phyloP scores from a whole-genome alignment of 2,797 vertebrate genomes.

The Coregonus ussuriensis region DNA sequence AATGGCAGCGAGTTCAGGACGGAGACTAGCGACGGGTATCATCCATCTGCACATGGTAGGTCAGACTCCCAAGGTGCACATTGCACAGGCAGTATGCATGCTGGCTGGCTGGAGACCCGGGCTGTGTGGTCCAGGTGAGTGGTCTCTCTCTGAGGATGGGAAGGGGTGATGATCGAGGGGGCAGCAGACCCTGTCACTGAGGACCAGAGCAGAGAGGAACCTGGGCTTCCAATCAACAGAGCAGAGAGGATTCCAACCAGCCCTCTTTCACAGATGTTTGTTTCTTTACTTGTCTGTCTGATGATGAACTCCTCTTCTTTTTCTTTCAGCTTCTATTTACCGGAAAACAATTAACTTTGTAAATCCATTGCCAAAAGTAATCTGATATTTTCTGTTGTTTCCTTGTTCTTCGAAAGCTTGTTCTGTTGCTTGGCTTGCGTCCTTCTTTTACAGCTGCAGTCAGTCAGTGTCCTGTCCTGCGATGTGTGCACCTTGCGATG shows the following conservation, averaged over 20 bases:
- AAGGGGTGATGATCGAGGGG: conserved; percentile 16
- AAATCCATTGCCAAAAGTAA: conserved; percentile 60
- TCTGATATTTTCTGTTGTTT: conserved; percentile 44
- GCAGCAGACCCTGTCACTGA: conserved; percentile 45
- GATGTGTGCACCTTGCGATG: conserved; percentile 68
- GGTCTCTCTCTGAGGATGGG: conserved; percentile 34
- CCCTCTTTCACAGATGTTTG: conserved; percentile 42
- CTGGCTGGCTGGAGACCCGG: conserved; percentile 66
- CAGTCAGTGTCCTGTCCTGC: conserved; percentile 24
- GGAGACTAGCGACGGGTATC: conserved; percentile 66
- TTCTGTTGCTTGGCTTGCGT: conserved; percentile 52
- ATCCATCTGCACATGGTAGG: conserved; percentile 87
- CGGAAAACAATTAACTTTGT: conserved; percentile 28
- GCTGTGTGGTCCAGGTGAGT: conserved; percentile 52
- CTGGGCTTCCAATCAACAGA: conserved; percentile 38
- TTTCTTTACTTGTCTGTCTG: conserved; percentile 35
- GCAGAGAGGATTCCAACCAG: conserved; percentile 17
- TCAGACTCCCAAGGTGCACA: conserved; percentile 81
- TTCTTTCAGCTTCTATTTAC: conserved; percentile 17
- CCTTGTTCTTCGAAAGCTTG: conserved; percentile 39
- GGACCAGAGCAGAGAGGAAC: conserved; percentile 32
- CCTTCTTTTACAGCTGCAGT: conserved; percentile 8
- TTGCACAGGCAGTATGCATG: conserved; percentile 78
- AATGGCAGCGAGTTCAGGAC: conserved; percentile 59
- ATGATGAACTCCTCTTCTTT: conserved; percentile 44